Percentiles rank a stretch among this genome's conserved stretches.
phyloP scores from a whole-genome alignment of 2,797 vertebrate species.

The Hyperoplus immaculatus region DNA sequence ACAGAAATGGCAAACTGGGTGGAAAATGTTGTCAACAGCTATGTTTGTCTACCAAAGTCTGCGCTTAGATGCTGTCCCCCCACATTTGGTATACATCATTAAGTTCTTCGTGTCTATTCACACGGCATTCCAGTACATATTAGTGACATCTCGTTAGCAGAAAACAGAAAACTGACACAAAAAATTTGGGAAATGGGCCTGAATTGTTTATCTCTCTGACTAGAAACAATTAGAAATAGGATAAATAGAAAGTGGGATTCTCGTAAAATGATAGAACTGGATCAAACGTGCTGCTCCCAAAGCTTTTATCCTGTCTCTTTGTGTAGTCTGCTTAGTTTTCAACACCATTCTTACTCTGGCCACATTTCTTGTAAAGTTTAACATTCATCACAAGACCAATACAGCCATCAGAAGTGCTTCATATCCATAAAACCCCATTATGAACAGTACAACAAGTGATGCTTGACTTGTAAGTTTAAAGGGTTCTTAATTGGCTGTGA shows the following conservation, averaged over 20 bases:
- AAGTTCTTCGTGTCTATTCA: conserved; percentile 84
- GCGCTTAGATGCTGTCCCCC: conserved; percentile 83
- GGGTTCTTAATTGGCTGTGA: conserved; percentile 81
- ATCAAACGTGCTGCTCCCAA: conserved; percentile 53
- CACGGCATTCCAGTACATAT: conserved; percentile 87
- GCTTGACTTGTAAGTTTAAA: conserved; percentile 83
- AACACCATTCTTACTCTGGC: conserved; percentile 31
- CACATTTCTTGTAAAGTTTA: conserved; percentile 68
- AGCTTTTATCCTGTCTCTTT: conserved; percentile 37
- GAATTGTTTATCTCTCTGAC: conserved; percentile 77
- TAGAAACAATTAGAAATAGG: conserved; percentile 22
- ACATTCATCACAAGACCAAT: conserved; percentile 67
- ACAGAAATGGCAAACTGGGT: conserved; percentile 81
- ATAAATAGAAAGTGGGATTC: conserved; percentile 80
- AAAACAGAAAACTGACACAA: conserved; percentile 88
- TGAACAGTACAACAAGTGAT: conserved; percentile 79
- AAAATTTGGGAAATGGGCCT: conserved; percentile 81
- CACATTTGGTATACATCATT: conserved; percentile 89
- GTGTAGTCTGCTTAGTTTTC: conserved; percentile 55
- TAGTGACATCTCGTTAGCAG: conserved; percentile 88
- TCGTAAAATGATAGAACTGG: conserved; percentile 75
- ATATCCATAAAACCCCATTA: conserved; percentile 79
- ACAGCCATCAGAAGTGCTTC: conserved; percentile 71
- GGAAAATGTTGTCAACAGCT: conserved; percentile 85
- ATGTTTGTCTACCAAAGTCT: conserved; percentile 83